A percentile compares a stretch with the other conserved stretches of the same genome.
phyloP scores from a whole-genome alignment of 2,797 vertebrate genomes.

The Paratrypauchen microcephalus region DNA sequence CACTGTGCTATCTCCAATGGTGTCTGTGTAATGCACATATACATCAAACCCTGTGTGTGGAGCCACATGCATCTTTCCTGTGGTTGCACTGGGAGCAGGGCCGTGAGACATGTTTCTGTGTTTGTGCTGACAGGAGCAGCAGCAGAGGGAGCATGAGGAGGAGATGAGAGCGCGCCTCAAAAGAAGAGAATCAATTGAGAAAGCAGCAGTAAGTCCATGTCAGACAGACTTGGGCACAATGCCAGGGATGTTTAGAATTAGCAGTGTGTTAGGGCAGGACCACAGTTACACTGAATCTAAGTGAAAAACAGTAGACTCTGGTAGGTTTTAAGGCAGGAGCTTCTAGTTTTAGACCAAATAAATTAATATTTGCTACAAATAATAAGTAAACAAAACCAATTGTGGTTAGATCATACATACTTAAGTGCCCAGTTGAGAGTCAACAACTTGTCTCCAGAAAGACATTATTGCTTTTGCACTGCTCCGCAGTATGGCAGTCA shows the following conservation, averaged over 20 bases:
- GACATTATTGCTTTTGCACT: no score
- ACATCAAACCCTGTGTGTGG: neutral
- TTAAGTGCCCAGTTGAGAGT: no score
- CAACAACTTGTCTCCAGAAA: no score
- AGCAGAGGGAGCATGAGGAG: slow-evolving; percentile 83
- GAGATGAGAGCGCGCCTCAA: slow-evolving; percentile 75
- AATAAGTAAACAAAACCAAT: no score
- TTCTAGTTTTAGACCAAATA: neutral
- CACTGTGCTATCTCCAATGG: neutral
- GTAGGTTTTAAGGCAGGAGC: neutral
- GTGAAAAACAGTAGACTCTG: neutral
- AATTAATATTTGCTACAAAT: neutral
- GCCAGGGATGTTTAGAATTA: slow-evolving; percentile 4
- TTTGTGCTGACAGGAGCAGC: slow-evolving; percentile 70
- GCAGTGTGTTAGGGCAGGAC: neutral
- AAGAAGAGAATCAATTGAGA: slow-evolving; percentile 83
- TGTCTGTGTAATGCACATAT: neutral
- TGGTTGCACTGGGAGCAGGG: slow-evolving; percentile 6
- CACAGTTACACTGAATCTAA: neutral
- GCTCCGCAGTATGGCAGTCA: no score
- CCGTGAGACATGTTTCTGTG: slow-evolving; percentile 17
- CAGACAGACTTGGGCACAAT: neutral
- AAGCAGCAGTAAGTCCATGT: slow-evolving; percentile 79
- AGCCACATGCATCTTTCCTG: neutral
- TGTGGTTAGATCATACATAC: no score